Evolutionary conservation across 2,113 vertebrate species (phyloP).

Genomic region (Rhea americana): DNA sequence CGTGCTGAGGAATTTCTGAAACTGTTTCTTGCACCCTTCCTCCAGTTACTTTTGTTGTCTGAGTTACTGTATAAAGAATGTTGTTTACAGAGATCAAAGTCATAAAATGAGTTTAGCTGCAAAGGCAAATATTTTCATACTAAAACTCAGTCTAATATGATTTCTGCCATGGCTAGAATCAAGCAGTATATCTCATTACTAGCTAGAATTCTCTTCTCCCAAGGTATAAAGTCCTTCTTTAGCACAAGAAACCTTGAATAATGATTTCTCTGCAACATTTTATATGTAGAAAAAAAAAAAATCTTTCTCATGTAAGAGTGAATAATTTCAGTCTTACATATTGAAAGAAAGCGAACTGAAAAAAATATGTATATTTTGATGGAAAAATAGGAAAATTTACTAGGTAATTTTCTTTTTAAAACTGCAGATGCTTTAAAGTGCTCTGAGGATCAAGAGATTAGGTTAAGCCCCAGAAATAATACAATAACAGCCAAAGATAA

Average conservation of each 20-base stretch:
- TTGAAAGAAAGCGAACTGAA: background rate
- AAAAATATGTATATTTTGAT: background rate
- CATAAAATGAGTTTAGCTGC: background rate
- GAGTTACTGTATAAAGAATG: background rate
- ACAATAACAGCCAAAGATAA: background rate
- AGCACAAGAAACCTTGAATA: background rate
- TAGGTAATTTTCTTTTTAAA: background rate
- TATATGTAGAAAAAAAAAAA: background rate
- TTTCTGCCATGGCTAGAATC: background rate
- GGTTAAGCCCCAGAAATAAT: background rate
- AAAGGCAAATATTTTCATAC: background rate
- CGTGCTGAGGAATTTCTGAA: background rate
- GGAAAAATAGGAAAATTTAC: background rate
- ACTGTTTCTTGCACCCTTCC: background rate
- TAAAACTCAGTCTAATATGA: background rate
- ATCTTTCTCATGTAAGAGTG: background rate
- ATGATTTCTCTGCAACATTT: background rate
- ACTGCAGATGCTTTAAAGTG: background rate
- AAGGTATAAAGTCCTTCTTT: background rate
- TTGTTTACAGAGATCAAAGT: background rate
- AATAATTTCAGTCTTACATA: background rate
- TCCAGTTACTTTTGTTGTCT: background rate
- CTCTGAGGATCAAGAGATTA: background rate
- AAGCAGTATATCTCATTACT: background rate
- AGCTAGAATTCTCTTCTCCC: background rate